These are phyloP conservation scores for Dastarcus helophoroides DNA, from an alignment of 2,888 invertebrate genomes.

Conservation along the genomic window DNA sequence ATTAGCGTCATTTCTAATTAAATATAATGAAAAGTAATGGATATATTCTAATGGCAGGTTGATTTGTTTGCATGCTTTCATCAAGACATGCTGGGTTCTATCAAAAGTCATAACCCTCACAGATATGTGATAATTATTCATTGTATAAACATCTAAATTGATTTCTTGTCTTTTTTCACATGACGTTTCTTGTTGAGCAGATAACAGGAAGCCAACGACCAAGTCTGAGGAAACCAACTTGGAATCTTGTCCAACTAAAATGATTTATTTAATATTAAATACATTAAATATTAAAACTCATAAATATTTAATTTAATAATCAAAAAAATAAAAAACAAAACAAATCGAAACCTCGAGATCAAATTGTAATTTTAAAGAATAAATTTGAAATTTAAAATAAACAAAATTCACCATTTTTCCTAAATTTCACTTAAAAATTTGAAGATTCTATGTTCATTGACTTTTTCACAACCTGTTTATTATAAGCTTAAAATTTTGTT, in stretches of 20 bases:
- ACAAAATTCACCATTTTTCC: not conserved
- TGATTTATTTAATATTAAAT: constrained; percentile 14
- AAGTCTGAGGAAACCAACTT: constrained; percentile 66
- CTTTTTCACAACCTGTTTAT: too few species aligned
- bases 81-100: constrained; percentile 70
- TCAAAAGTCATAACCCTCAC: constrained; percentile 71
- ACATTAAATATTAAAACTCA: not conserved
- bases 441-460: too few species aligned
- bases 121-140: constrained; percentile 78
- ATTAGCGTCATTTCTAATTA: constrained; percentile 68
- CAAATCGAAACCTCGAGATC: not conserved
- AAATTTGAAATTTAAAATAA: not conserved
- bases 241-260: constrained; percentile 77
- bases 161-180: constrained; percentile 56
- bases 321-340: not conserved
- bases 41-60: constrained; percentile 68
- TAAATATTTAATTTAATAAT: constrained; percentile 1
- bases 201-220: constrained; percentile 76
- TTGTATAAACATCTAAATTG: constrained; percentile 68
- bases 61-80: constrained; percentile 71
- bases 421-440: constrained; percentile 1
- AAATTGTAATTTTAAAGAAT: constrained; percentile 6
- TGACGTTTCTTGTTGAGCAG: constrained; percentile 83
- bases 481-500: too few species aligned
- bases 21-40: constrained; percentile 82